A percentile compares a stretch with the other conserved stretches of the same genome.
These are phyloP conservation scores for Pinctada fucata DNA, from an alignment of 2,888 invertebrate species.

Conservation along the genomic window DNA sequence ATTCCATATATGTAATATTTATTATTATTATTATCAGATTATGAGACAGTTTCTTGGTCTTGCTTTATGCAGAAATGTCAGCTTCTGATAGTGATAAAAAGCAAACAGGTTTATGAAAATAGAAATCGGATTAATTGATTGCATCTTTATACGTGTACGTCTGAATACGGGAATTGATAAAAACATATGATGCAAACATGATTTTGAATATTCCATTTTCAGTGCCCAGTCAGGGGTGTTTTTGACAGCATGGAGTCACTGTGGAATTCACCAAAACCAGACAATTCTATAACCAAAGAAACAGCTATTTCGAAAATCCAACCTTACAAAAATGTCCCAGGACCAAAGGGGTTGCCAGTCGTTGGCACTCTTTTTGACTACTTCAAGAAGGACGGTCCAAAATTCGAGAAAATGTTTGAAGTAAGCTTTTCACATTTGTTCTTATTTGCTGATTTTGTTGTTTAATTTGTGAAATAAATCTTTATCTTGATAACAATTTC, in stretches of 20 bases:
- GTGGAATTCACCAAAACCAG: slow-evolving; percentile 23
- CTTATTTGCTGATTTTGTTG: not conserved
- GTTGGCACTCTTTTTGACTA: slow-evolving; percentile 72
- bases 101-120: too few species aligned
- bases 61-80: too few species aligned
- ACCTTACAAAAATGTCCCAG: slow-evolving; percentile 68
- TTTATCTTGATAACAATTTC: too few species aligned
- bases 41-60: too few species aligned
- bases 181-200: not conserved
- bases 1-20: too few species aligned
- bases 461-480: not conserved
- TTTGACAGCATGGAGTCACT: slow-evolving; percentile 48
- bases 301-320: slow-evolving; percentile 36
- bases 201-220: not conserved
- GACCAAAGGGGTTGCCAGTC: slow-evolving; percentile 71
- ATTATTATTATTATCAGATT: too few species aligned
- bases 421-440: slow-evolving; percentile 50
- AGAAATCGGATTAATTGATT: too few species aligned
- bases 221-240: slow-evolving; percentile 54
- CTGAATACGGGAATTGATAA: too few species aligned
- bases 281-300: not conserved
- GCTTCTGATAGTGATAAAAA: not conserved
- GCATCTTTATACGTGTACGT: too few species aligned
- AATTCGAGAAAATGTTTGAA: slow-evolving; percentile 75
- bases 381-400: slow-evolving; percentile 71